A percentile compares a stretch with the other conserved stretches of the same genome.
These are phyloP conservation scores for Aphelenchoides avenae DNA, from an alignment of 1,140 invertebrate species.

Conservation along the genomic window DNA sequence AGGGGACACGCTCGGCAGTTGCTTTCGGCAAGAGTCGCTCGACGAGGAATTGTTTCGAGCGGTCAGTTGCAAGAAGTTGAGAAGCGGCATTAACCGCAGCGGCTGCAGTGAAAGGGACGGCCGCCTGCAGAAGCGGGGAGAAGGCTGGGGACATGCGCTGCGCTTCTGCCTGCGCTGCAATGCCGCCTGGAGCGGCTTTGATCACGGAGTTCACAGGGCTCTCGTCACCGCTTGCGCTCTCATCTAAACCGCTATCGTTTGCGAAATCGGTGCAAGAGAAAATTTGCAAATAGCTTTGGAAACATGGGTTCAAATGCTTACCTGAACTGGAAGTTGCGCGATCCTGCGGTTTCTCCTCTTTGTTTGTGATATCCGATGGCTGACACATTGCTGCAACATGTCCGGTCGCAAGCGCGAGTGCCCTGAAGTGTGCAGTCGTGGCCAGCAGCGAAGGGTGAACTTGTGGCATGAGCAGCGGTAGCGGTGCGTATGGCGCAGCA, in stretches of 20 bases:
- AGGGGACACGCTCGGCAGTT: slow-evolving; percentile 5
- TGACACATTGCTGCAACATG: neutral
- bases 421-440: slow-evolving; percentile 9
- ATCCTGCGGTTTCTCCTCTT: neutral
- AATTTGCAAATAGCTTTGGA: too few relatives aligned
- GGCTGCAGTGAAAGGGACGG: neutral
- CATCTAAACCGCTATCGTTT: too few relatives aligned
- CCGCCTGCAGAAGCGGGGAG: neutral
- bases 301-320: too few relatives aligned
- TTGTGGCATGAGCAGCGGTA: slow-evolving; percentile 18
- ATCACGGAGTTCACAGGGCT: neutral
- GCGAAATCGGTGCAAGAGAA: too few relatives aligned
- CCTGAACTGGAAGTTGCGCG: neutral
- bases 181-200: neutral
- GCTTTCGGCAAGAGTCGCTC: slow-evolving; percentile 19
- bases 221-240: too few relatives aligned
- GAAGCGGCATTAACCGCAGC: neutral
- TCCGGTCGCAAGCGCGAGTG: slow-evolving; percentile 1
- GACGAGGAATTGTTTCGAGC: slow-evolving; percentile 22
- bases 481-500: slow-evolving; percentile 10
- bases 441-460: slow-evolving; percentile 5
- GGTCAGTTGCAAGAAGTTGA: slow-evolving; percentile 2
- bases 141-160: neutral
- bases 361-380: neutral
- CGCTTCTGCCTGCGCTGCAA: neutral